Base-by-base conservation (phyloP, 2,888 invertebrate species). In the Allophyes oxyacanthae region DNA sequence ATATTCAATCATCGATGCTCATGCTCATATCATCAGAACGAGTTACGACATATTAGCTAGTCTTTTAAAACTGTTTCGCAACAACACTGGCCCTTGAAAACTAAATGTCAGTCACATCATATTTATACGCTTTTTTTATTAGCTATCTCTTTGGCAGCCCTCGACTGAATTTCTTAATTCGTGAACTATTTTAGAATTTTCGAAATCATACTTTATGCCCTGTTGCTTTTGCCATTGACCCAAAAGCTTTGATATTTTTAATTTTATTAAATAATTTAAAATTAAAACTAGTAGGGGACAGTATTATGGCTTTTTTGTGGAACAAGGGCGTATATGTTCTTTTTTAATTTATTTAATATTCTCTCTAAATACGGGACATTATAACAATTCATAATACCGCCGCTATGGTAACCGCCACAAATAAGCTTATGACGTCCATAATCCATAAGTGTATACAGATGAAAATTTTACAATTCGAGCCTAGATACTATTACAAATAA, bases 151-250 rank as follows among this genome's bases (percentile, higher is more conserved):
- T 84, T 85, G 87, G 86, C 88, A 86, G 77, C 78, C 69, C 75
- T 77, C 79, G 72, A 6, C 28, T 28, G 73, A 76, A 75, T 85
- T 87, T 85, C 84, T 77, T 83, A 82, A 87, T 80, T 65, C 75
- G 54, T 69, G 48, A 77, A 81, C 82, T 83, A 82, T 84, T 85
- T 83, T 72, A 77, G 77, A 69, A 67, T 72, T 80, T 80, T 78
- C 82, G 79, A 82, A 84, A 84, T 80, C 67, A 54, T 78, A 75
- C 68, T 82, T 85, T 82, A 82, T 79, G 76, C 71, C 64, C 73
- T 82, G 75, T 80, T 78, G 76, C 62, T 76, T 73, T 61, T 81
- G 88, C 84, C 89, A 90, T 88, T 90, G 89, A 87, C 89, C 88
- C 77, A 87, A 75, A 77, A 78, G 77, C 79, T 84, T 76, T 82